Percentiles rank a stretch among this genome's conserved stretches.
These are phyloP conservation scores for Cephus runcator DNA, from an alignment of 2,888 invertebrate species.

Conservation along the genomic window DNA sequence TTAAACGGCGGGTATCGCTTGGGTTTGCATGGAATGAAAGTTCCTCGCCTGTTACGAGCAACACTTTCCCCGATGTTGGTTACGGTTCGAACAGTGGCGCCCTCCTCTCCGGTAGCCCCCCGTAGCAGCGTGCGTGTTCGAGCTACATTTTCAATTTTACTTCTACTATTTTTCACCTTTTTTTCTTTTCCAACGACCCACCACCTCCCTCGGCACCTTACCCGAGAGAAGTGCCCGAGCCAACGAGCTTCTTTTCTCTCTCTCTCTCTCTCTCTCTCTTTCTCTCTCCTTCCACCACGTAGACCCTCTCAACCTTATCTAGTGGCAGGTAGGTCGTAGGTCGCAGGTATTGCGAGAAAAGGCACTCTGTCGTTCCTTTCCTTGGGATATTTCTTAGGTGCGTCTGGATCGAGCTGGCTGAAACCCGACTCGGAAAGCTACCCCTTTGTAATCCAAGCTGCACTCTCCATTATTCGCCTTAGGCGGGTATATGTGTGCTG, in stretches of 20 bases:
- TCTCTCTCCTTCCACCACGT: not conserved
- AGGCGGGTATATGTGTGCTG: not conserved
- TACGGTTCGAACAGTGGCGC: slow-evolving; percentile 8
- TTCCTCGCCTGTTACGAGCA: slow-evolving; percentile 23
- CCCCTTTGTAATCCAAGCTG: not conserved
- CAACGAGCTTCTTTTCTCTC: not conserved
- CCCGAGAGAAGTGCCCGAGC: not conserved
- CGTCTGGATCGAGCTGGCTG: not conserved
- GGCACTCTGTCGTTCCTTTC: not conserved
- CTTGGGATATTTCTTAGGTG: not conserved
- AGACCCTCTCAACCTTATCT: not conserved
- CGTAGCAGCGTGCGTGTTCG: slow-evolving; percentile 18
- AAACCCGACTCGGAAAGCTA: not conserved
- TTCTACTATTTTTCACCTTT: slow-evolving; percentile 29
- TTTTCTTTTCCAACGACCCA: slow-evolving; percentile 2
- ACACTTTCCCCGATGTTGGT: slow-evolving; percentile 29
- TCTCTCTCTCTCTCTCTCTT: too few species aligned
- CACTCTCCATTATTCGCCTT: not conserved
- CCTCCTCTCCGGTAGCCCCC: not conserved
- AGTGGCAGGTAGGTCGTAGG: not conserved
- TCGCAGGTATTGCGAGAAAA: not conserved
- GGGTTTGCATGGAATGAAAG: slow-evolving; percentile 49
- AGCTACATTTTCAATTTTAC: slow-evolving; percentile 38
- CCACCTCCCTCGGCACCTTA: not conserved
- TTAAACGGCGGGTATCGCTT: slow-evolving; percentile 40